Evolutionary conservation across 2,797 vertebrate genomes (phyloP).

Genomic region (Ptychobarbus kaznakovi): DNA sequence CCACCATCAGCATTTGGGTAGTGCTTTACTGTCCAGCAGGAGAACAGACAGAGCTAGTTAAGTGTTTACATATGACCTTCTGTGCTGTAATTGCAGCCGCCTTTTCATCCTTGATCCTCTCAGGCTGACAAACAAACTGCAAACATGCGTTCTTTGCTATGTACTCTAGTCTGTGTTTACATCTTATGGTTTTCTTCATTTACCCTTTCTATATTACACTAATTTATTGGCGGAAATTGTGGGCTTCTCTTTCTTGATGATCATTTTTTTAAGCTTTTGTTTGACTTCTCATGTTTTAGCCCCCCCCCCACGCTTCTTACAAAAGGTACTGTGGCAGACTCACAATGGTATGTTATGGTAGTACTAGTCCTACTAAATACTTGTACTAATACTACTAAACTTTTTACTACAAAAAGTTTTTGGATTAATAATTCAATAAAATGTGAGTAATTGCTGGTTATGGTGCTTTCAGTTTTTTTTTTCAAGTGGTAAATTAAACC

Average conservation of each 20-base stretch:
- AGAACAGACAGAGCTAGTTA: conserved; percentile 32
- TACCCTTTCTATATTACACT: background rate
- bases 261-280: background rate
- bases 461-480: background rate
- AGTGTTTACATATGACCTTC: conserved; percentile 30
- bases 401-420: background rate
- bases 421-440: no score
- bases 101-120: conserved; percentile 14
- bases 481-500: background rate
- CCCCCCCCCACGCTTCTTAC: background rate
- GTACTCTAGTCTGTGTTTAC: background rate
- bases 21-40: conserved; percentile 28
- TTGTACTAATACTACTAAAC: background rate
- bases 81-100: background rate
- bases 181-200: background rate
- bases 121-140: conserved; percentile 3
- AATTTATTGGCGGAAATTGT: background rate
- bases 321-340: background rate
- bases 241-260: background rate
- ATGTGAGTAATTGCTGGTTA: background rate
- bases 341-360: background rate
- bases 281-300: background rate
- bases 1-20: conserved; percentile 25
- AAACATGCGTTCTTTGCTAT: conserved; percentile 9
- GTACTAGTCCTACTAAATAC: background rate